Evolutionary conservation across 2,797 vertebrate species (phyloP), one percentile per base, ranked within the genome.

Genomic region (Glyptemys insculpta): DNA sequence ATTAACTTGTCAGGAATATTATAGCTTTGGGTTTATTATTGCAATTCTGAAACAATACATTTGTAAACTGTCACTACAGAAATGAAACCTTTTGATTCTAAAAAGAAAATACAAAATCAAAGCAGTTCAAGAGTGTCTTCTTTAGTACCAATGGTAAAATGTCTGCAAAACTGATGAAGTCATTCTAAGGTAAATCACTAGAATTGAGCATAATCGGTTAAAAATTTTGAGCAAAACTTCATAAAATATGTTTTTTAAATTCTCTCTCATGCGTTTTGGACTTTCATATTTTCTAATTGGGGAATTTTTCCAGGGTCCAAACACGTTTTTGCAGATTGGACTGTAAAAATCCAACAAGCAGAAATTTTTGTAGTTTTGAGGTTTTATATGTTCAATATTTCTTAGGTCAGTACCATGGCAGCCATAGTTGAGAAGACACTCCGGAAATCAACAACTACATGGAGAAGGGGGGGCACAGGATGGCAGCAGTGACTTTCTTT

Each of bases 271-370:
- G 0, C 6, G 19, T 0, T 76, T 95, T 86, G 79, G 80, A 86
- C 89, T 95, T 83, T 44, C 41, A 92, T 88, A 95, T 41, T 10
- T 6, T 76, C 90, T 81, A 68, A 92, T 21, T 84, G 81, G 92
- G 92, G 84, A 94, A 92, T 95, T 86, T 83, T 81, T 14, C n/a
- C 90, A 92, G 86, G 90, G 50, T 80, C 86, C 90, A 87, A 34
- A 79, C n/a, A 1, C n/a, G 89, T 93, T 97, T 96, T 94, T 76
- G 85, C 85, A 94, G 92, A 86, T 31, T 5, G 85, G 81, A 85
- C 78, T 81, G n/a, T 54, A 88, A 83, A 31, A 34, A 89, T 89
- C 90, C 96, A 83, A 81, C 91, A 90, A 79, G 68, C 47, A 11
- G 88, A 86, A 87, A 10, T 90, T 91, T 52, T 76, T 83, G 65